Evolutionary conservation across 2,888 invertebrate genomes (phyloP), one percentile per base, ranked within the genome.

Genomic region (Folsomia candida): DNA sequence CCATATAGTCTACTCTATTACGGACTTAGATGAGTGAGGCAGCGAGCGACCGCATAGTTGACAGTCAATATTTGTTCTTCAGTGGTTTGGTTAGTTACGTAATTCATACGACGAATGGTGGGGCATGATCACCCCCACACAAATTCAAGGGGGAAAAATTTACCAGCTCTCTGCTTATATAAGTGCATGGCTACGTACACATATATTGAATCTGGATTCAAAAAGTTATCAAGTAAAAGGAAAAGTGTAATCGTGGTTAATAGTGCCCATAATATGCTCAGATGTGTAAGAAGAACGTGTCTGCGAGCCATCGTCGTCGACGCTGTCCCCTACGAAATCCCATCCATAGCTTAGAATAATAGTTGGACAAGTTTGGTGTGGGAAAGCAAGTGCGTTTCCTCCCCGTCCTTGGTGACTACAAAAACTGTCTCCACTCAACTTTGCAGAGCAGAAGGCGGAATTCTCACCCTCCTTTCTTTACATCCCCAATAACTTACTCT

Each of bases 401-500:
- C 37, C 37, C 37, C 37, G 4, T 37, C 4, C 37, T 37, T 37
- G 37, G 37, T 37, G 37, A 37, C 37, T 37, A 54, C 11, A 54
- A 54, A 54, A 54, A 54, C 54, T 54, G 54, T 54, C 54, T 37
- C 37, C 37, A 14, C 37, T 37, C 14, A 37, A 54, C 22, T 54
- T 54, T 54, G 6, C 54, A 4, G 20, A 54, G 26, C 63, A 64
- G 63, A 64, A 37, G 63, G 63, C 22, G 22, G 51, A 47, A 64
- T 64, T 64, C 63, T 64, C 63, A 64, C 63, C 47, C 63, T 64
- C 51, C 63, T 64, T 64, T 64, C 63, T 37, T 20, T 22, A 2
- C 47, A 4, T 26, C 60, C 24, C 26, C n/a, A 57, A 6, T n/a
- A 14, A 11, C 47, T 14, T 47, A 11, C 14, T 47, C 11, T 14